Percentiles rank a stretch among this genome's conserved stretches.
These are phyloP conservation scores for Plutomurus gul DNA, from an alignment of 1,140 invertebrate species.

Conservation along the genomic window DNA sequence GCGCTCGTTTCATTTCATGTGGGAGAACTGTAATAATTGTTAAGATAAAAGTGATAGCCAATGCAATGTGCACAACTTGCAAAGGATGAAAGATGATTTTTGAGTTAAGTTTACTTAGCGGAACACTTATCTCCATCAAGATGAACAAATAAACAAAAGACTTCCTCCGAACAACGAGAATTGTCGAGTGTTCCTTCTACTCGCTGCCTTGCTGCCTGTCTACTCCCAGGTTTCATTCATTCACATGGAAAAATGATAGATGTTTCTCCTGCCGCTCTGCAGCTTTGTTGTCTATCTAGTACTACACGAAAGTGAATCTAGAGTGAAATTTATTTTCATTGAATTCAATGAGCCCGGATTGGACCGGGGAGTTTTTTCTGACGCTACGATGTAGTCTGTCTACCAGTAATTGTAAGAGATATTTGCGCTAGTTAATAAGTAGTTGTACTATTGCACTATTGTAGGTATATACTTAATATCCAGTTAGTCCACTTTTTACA, in stretches of 20 bases:
- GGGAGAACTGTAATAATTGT: background rate
- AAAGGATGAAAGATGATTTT: background rate
- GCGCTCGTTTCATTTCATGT: background rate
- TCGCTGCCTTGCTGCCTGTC: no score
- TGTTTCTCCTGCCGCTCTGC: background rate
- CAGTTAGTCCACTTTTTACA: no score
- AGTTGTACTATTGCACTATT: no score
- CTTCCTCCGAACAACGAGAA: slow-evolving; percentile 39
- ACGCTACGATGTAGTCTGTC: no score
- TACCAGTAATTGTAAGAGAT: no score
- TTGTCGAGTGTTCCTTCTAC: no score
- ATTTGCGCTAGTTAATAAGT: no score
- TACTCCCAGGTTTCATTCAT: background rate
- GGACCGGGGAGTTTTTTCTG: background rate
- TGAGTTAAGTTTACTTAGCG: slow-evolving; percentile 48
- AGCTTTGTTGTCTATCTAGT: background rate
- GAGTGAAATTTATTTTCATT: background rate
- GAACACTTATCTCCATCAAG: slow-evolving; percentile 50
- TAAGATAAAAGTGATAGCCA: background rate
- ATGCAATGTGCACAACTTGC: background rate
- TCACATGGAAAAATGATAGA: background rate
- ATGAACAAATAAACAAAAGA: slow-evolving; percentile 52
- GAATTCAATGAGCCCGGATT: background rate
- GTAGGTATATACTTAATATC: no score
- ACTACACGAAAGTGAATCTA: background rate